These are phyloP conservation scores for Drosophila acutilabella DNA, from an alignment of 2,888 invertebrate genomes.

Conservation along the genomic window DNA sequence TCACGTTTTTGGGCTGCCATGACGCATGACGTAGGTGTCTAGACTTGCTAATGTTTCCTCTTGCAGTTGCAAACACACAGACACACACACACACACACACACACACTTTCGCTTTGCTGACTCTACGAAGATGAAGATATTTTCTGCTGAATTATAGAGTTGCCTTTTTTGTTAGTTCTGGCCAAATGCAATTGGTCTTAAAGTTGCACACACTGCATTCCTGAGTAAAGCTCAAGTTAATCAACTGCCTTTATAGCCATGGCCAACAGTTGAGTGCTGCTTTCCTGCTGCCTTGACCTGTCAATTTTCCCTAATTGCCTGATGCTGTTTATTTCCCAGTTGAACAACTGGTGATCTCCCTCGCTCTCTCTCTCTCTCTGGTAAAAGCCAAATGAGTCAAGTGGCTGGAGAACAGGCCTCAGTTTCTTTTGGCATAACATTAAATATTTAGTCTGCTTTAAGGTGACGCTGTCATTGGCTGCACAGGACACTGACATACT, in stretches of 20 bases:
- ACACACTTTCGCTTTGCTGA: conserved; percentile 32
- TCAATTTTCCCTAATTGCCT: conserved; percentile 39
- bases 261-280: conserved; percentile 10
- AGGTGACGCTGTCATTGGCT: conserved; percentile 41
- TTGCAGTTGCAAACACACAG: conserved; percentile 49
- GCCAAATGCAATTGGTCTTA: conserved; percentile 55
- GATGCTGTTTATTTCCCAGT: conserved; percentile 39
- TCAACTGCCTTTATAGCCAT: conserved; percentile 33
- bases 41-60: conserved; percentile 83
- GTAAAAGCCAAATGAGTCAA: conserved; percentile 45
- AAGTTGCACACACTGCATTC: conserved; percentile 46
- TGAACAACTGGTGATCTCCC: conserved; percentile 31
- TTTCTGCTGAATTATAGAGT: conserved; percentile 72
- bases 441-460: conserved; percentile 72
- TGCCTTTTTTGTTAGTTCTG: conserved; percentile 46
- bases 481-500: conserved; percentile 72
- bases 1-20: conserved; percentile 66
- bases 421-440: conserved; percentile 46
- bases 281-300: neutral
- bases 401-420: neutral
- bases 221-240: conserved; percentile 39
- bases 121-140: conserved; percentile 64
- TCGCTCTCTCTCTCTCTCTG: neutral
- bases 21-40: conserved; percentile 83
- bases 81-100: conserved; percentile 20